Evolutionary conservation across 2,797 vertebrate species (phyloP).

Genomic region (Huso huso): DNA sequence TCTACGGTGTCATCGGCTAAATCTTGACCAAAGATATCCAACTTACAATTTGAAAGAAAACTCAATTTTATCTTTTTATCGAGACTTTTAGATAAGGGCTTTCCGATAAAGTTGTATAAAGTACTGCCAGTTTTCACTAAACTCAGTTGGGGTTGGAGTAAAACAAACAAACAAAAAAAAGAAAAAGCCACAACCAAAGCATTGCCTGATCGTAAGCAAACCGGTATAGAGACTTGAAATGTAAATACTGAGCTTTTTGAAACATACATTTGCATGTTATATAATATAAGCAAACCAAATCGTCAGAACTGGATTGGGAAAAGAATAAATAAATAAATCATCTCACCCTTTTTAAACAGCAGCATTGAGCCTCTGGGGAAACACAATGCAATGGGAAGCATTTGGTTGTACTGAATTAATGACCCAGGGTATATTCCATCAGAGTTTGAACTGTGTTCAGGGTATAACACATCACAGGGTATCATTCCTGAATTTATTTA

Average conservation of each 20-base stretch:
- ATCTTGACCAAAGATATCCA: background rate
- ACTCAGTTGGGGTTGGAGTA: background rate
- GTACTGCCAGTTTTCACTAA: background rate
- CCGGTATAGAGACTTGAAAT: too few species aligned
- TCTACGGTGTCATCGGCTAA: slow-evolving; percentile 21
- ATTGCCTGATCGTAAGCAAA: too few species aligned
- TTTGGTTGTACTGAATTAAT: too few species aligned
- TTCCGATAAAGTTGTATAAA: background rate
- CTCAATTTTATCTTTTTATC: background rate
- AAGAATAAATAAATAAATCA: background rate
- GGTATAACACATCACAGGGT: too few species aligned
- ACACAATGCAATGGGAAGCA: too few species aligned
- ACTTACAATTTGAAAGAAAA: background rate
- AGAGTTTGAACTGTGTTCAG: too few species aligned
- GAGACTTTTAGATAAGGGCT: background rate
- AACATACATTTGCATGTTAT: too few species aligned
- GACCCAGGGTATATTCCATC: too few species aligned
- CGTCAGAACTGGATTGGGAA: too few species aligned
- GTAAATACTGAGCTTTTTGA: too few species aligned
- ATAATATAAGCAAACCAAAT: too few species aligned
- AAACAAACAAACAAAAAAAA: slow-evolving; percentile 12
- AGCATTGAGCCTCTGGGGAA: background rate
- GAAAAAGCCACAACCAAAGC: background rate
- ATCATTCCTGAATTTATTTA: too few species aligned
- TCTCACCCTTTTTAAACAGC: slow-evolving; percentile 1